Evolutionary conservation across 2,113 vertebrate genomes (phyloP), one percentile per base, ranked within the genome.

Genomic region (Archilochus colubris): DNA sequence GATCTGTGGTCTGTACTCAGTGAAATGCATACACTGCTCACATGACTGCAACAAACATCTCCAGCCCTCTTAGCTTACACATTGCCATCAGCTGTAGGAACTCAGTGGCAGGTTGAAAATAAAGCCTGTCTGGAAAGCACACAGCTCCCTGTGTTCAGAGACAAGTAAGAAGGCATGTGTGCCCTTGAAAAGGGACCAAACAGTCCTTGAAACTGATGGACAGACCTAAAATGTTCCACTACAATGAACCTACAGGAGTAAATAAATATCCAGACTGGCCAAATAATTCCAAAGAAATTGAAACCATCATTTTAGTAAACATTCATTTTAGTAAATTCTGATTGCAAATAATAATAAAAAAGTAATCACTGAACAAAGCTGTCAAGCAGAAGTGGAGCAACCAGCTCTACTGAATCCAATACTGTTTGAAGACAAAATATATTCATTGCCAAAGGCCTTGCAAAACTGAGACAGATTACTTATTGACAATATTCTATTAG

Each of bases 121-220:
- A 53, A 30, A 3, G 31, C 14, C 0, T 22, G 44, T 28, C 30
- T 79, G 82, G 50, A 63, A 89, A 58, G 24, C 54, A 64, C 16
- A n/a, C 0, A 1, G 18, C 48, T 40, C 44, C 46, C 20, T 0
- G 8, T 23, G 22, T 30, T 59, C 48, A n/a, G 77, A 74, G 61
- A 27, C 30, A 44, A 31, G 11, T 54, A 68, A 62, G 38, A 67
- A 61, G 36, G n/a, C 27, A 36, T 2, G 14, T 16, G 44, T 36
- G 70, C 40, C 36, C 15, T 48, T n/a, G 38, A 48, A 22, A 82
- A 62, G n/a, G n/a, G 72, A 78, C 63, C 48, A 85, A 27, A 46
- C 43, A 73, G 50, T 53, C 54, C 82, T 77, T 44, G 54, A 80
- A 75, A 82, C 44, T 54, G 78, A 44, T 16, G 59, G 63, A 28